phyloP scores from a whole-genome alignment of 2,888 invertebrate species.

The Prosopocoilus inquinatus region DNA sequence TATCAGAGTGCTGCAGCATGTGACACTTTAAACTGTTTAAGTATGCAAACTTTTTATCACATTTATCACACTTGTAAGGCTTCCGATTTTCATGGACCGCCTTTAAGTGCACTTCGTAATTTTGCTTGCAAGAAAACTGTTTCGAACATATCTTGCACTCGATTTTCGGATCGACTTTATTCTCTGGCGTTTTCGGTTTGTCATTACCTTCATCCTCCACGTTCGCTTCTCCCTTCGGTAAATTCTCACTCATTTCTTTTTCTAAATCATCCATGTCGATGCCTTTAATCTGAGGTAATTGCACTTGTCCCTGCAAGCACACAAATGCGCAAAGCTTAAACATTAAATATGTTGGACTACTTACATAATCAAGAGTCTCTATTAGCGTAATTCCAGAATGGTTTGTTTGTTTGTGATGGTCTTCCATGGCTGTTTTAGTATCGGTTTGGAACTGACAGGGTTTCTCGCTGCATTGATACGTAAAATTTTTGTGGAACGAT shows the following conservation, averaged over 20 bases:
- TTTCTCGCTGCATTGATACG: conserved; percentile 56
- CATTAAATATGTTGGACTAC: conserved; percentile 5
- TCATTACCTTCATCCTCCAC: not conserved
- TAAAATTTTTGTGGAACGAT: conserved; percentile 60
- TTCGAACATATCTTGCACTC: conserved; percentile 62
- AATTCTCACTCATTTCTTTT: not conserved
- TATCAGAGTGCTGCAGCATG: conserved; percentile 54
- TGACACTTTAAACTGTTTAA: conserved; percentile 61
- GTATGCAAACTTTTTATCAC: conserved; percentile 61
- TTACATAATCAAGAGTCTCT: conserved; percentile 44
- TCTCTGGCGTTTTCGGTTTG: not conserved
- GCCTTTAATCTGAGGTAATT: conserved; percentile 20
- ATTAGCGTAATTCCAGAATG: conserved; percentile 57
- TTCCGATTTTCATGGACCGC: conserved; percentile 59
- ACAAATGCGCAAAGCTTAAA: not conserved
- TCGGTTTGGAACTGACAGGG: conserved; percentile 41
- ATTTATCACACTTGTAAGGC: conserved; percentile 59
- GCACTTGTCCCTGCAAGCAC: conserved; percentile 25
- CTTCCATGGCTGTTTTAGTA: conserved; percentile 53
- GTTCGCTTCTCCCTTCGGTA: not conserved
- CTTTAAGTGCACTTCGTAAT: conserved; percentile 60
- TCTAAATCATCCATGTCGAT: conserved; percentile 2
- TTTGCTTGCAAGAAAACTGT: conserved; percentile 59
- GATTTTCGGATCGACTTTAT: conserved; percentile 18
- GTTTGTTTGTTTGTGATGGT: conserved; percentile 57